These are phyloP conservation scores for Cassiopea xamachana DNA, from an alignment of 30 jellyfish, hydroid and myxozoan genomes.

Conservation along the genomic window DNA sequence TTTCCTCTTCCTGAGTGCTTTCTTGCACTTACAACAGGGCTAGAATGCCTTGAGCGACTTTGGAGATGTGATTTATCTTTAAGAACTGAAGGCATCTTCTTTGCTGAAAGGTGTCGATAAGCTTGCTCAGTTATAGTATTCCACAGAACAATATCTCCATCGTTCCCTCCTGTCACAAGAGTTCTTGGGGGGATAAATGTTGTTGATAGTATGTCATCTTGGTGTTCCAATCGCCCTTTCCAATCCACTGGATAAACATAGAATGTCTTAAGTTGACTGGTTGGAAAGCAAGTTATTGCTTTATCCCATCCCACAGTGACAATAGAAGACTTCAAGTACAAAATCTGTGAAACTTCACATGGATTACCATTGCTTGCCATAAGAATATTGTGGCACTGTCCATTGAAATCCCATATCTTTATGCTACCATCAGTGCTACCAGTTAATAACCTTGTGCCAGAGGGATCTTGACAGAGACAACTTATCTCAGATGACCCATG, in stretches of 20 bases:
- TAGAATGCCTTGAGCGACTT: constrained; percentile 3
- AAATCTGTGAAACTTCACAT: constrained; percentile 80
- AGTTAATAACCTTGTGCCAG: constrained; percentile 80
- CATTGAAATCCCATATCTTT: constrained; percentile 96
- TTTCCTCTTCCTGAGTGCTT: constrained; percentile 15
- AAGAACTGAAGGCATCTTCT: constrained; percentile 31
- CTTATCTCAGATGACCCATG: constrained; percentile 96
- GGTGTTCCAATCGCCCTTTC: constrained; percentile 88
- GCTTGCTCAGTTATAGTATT: constrained; percentile 80
- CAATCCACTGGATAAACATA: constrained; percentile 82
- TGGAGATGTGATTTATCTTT: constrained; percentile 15
- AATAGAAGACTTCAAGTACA: constrained; percentile 73
- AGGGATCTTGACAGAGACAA: constrained; percentile 78
- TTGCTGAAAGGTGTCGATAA: constrained; percentile 61
- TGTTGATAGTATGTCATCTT: constrained; percentile 84
- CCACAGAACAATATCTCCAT: constrained; percentile 96
- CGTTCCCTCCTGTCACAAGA: constrained; percentile 89
- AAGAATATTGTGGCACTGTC: constrained; percentile 82
- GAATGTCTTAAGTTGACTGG: constrained; percentile 58
- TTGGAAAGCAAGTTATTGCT: constrained; percentile 72
- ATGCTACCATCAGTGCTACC: constrained; percentile 95
- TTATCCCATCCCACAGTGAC: constrained; percentile 89
- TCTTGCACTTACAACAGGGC: constrained; percentile 23
- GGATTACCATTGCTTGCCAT: constrained; percentile 91
- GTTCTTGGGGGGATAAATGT: constrained; percentile 82